Conservation (phyloP, 2,113 vertebrate genomes). For the Mormyrus lacerda region DNA sequence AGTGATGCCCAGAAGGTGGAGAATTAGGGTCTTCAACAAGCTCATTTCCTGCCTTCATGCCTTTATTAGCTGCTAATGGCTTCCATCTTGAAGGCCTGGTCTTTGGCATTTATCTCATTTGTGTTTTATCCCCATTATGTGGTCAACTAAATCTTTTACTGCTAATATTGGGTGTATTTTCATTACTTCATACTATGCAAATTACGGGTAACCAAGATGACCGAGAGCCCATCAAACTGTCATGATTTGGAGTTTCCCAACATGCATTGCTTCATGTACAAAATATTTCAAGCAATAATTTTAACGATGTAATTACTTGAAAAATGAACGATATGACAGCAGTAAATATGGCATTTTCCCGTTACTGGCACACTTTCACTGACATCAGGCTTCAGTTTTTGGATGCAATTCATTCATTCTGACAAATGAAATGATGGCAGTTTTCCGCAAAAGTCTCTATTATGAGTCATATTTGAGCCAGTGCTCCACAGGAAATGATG, state of each 20-base stretch:
- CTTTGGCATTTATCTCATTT: constrained; percentile 45
- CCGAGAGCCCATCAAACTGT: background rate
- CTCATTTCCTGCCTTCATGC: constrained; percentile 51
- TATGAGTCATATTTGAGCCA: background rate
- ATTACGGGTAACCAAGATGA: constrained; percentile 12
- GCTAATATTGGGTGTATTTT: constrained; percentile 16
- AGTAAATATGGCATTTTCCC: background rate
- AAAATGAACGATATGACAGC: background rate
- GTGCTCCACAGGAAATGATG: background rate
- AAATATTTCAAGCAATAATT: background rate
- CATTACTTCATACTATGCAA: constrained; percentile 18
- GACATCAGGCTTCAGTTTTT: background rate
- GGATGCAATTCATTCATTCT: background rate
- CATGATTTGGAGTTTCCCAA: background rate
- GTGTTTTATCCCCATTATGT: constrained; percentile 33
- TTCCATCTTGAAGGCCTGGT: constrained; percentile 43
- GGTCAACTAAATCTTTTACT: constrained; percentile 32
- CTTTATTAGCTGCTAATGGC: constrained; percentile 60
- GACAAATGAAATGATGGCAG: background rate
- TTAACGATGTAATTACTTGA: background rate
- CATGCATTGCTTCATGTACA: background rate
- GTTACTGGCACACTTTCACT: background rate
- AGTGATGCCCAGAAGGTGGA: constrained; percentile 39
- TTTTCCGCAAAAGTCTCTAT: background rate
- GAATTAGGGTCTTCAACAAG: constrained; percentile 40